Conservation (phyloP, 2,888 invertebrate genomes). For the Spodoptera littoralis region DNA sequence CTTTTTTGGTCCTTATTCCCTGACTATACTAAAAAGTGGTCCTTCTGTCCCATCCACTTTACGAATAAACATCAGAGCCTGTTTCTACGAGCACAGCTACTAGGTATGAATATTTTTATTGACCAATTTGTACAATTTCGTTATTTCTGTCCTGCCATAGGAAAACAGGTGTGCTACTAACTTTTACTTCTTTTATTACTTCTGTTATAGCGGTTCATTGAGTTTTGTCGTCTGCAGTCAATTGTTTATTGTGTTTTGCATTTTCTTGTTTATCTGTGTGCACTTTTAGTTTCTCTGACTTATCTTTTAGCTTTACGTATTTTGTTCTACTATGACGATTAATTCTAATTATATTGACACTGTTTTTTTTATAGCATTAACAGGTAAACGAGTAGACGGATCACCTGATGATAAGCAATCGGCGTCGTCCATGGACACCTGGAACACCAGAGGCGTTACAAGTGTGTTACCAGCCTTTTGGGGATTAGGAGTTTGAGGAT, state of each 20-base stretch:
- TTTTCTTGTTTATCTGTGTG: not conserved
- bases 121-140: conserved; percentile 37
- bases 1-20: no score
- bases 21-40: conserved; percentile 2
- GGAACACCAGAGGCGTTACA: no score
- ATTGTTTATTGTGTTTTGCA: not conserved
- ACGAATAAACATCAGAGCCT: conserved; percentile 1
- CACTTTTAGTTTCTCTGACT: not conserved
- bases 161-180: conserved; percentile 48
- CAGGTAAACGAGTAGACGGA: no score
- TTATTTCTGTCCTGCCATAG: conserved; percentile 19
- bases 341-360: no score
- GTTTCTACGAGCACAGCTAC: conserved; percentile 34
- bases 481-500: no score
- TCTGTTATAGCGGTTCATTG: not conserved
- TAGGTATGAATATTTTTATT: conserved; percentile 52
- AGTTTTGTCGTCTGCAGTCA: not conserved
- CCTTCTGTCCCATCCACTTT: conserved; percentile 4
- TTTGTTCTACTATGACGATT: no score
- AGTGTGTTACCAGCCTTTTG: no score
- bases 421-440: no score
- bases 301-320: no score
- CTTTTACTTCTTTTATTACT: conserved; percentile 9
- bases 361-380: no score
- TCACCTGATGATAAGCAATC: no score